Evolutionary conservation across 1,140 invertebrate genomes (phyloP), one percentile per base, ranked within the genome.

Genomic region (Drosophila quadrilineata): DNA sequence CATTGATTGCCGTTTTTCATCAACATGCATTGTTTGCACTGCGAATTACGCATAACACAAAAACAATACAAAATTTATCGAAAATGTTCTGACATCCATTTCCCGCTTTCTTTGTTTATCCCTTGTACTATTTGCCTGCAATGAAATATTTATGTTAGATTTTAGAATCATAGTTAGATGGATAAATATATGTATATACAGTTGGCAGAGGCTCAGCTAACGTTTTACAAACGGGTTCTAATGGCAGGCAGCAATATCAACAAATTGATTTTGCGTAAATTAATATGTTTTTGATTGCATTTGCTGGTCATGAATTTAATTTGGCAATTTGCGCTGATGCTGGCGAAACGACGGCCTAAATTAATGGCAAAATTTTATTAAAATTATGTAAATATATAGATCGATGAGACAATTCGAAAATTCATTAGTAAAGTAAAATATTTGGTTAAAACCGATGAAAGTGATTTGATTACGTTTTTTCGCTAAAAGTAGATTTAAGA

Each of bases 231-330:
- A 16, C 38, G 46, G 52, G 63, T 0, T 12, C 16, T 4, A 10
- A 22, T 19, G 3, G n/a, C 35, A n/a, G 29, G 29, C 10, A n/a
- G n/a, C n/a, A n/a, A n/a, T 10, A 43, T 59, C 67, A 70, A 65
- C 24, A 54, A 56, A 19, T 64, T 74, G 70, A 57, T 79, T 79
- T 33, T 43, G 35, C 14, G 36, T 52, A 70, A 77, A 80, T 74
- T 36, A 49, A 65, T 40, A 48, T 40, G 9, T 8, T 45, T 58
- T 67, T 68, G 38, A 69, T 82, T 63, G 57, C 35, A 36, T 60
- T 52, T 50, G 1, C 6, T n/a, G n/a, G n/a, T n/a, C 6, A 29
- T 49, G 17, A 28, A 68, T 71, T 80, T 62, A 70, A 75, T 79
- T 80, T 62, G 19, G 24, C 50, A 45, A 64, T n/a, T n/a, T n/a